Percentiles rank a stretch among this genome's conserved stretches.
These are phyloP conservation scores for Misgurnus mizolepis DNA, from an alignment of 2,113 vertebrate species.

Conservation along the genomic window DNA sequence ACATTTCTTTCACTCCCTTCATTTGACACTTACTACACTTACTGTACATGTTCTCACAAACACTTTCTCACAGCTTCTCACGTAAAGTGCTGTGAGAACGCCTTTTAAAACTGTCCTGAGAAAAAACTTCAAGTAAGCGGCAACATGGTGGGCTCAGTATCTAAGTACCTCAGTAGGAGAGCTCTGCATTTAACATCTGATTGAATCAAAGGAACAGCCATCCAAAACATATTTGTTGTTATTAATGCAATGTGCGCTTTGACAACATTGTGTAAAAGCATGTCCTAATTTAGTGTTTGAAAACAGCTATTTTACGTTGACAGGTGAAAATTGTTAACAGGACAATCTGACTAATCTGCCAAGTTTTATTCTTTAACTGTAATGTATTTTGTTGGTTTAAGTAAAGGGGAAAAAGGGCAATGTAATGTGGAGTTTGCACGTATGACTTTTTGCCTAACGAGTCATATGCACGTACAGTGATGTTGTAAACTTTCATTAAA, in stretches of 20 bases:
- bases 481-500: slow-evolving; percentile 32
- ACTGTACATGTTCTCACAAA: background rate
- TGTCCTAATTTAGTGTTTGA: slow-evolving; percentile 57
- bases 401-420: slow-evolving; percentile 54
- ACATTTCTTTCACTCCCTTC: slow-evolving; percentile 3
- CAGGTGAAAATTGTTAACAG: slow-evolving; percentile 26
- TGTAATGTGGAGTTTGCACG: slow-evolving; percentile 33
- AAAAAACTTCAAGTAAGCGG: background rate
- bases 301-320: slow-evolving; percentile 62
- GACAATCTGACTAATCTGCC: slow-evolving; percentile 50
- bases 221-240: slow-evolving; percentile 15
- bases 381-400: slow-evolving; percentile 51
- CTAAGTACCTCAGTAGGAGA: slow-evolving; percentile 17
- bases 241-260: slow-evolving; percentile 13
- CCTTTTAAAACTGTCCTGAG: background rate
- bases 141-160: background rate
- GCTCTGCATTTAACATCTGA: slow-evolving; percentile 23
- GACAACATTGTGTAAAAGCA: slow-evolving; percentile 10
- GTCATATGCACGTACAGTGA: slow-evolving; percentile 27
- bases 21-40: background rate
- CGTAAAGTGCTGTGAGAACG: background rate
- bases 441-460: slow-evolving; percentile 27
- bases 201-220: slow-evolving; percentile 9
- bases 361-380: slow-evolving; percentile 50
- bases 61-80: background rate